phyloP scores from a whole-genome alignment of 2,113 vertebrate genomes.

The Arenaria interpres region DNA sequence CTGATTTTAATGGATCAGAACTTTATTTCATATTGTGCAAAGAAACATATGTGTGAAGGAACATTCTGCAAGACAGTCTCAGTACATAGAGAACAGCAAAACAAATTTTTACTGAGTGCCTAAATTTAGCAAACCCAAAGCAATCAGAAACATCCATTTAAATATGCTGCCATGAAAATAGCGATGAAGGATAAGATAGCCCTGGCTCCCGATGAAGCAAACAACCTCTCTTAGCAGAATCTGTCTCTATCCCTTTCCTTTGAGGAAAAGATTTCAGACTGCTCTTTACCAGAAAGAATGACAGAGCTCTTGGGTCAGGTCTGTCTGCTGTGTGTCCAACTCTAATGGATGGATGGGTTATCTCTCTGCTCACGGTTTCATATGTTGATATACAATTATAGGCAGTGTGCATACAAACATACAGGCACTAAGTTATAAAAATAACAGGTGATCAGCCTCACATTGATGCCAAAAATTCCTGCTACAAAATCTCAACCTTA shows the following conservation, averaged over 20 bases:
- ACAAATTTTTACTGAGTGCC: not conserved
- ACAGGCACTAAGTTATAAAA: not conserved
- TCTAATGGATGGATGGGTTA: not conserved
- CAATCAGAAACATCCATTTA: not conserved
- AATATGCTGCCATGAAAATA: not conserved
- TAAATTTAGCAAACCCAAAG: not conserved
- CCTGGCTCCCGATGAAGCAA: not conserved
- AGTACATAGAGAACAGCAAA: not conserved
- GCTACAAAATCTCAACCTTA: not conserved
- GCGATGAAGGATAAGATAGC: not conserved
- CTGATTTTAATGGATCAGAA: not conserved
- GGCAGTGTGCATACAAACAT: not conserved
- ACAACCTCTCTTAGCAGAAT: not conserved
- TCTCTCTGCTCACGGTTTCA: not conserved
- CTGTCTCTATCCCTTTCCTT: not conserved
- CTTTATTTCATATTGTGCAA: not conserved
- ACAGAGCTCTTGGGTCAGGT: not conserved
- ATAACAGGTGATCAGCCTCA: not conserved
- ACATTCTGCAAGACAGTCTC: not conserved
- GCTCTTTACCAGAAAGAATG: not conserved
- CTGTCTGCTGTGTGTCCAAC: accelerated
- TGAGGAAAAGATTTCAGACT: not conserved
- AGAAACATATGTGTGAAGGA: not conserved
- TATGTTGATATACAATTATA: not conserved
- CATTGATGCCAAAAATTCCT: not conserved